Evolutionary conservation across 1,140 invertebrate genomes (phyloP).

Genomic region (Laodelphax striatellus): DNA sequence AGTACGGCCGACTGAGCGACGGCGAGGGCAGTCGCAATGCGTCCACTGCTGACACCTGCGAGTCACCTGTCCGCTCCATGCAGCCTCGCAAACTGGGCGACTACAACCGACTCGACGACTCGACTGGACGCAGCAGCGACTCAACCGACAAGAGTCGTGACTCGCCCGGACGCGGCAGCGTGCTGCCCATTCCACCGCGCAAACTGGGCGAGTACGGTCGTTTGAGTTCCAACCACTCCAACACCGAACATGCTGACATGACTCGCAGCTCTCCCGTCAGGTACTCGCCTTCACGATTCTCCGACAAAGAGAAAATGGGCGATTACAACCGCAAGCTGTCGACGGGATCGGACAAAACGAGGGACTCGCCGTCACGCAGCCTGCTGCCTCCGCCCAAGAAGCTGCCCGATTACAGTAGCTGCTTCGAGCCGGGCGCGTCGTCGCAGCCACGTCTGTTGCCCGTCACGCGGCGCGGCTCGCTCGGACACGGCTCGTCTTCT

Average conservation of each 20-base stretch:
- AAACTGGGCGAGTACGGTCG: constrained; percentile 23
- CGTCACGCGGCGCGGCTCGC: constrained; percentile 23
- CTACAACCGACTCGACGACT: constrained; percentile 24
- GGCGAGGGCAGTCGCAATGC: constrained; percentile 18
- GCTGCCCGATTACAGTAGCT: constrained; percentile 21
- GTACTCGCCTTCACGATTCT: constrained; percentile 10
- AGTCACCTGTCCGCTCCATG: constrained; percentile 9
- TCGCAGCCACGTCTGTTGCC: constrained; percentile 11
- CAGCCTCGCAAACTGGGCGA: constrained; percentile 22
- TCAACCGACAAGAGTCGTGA: constrained; percentile 7
- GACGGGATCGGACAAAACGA: constrained; percentile 15
- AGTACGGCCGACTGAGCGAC: constrained; percentile 24
- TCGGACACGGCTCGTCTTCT: constrained; percentile 16
- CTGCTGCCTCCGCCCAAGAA: constrained; percentile 25
- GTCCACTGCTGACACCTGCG: constrained; percentile 10
- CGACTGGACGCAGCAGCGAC: constrained; percentile 6
- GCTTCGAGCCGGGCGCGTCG: constrained; percentile 15
- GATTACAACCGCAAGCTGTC: constrained; percentile 13
- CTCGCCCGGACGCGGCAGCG: constrained; percentile 9
- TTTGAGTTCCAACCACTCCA: constrained; percentile 10
- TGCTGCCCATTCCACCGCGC: constrained; percentile 12
- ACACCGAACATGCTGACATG: constrained; percentile 1
- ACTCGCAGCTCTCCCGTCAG: constrained; percentile 6
- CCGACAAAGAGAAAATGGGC: constrained; percentile 8
- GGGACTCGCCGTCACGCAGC: constrained; percentile 18